Base-by-base conservation (phyloP, 2,888 invertebrate genomes). In the Limnephilus auricula region DNA sequence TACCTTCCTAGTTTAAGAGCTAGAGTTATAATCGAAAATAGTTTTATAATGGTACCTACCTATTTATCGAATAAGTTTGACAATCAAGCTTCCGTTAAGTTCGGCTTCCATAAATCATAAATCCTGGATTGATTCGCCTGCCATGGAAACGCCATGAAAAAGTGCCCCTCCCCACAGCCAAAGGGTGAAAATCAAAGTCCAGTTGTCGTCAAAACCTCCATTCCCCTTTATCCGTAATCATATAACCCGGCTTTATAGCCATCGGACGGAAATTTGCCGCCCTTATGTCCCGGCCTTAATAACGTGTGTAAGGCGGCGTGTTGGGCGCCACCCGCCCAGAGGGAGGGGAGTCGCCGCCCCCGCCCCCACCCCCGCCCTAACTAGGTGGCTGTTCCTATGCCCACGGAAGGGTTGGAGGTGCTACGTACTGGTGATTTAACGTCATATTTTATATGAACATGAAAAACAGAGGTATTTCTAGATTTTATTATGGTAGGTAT, bases 171-270 rank as follows among this genome's bases (percentile, higher is more conserved):
- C 86, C 32, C 65, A 18, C n/a, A 50, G 31, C 32, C 31, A 92
- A 92, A 92, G 92, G 92, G 90, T 91, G 90, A 90, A 93, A 93
- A 93, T 93, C 92, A 92, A 92, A 93, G 91, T 92, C 91, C 89
- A 86, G 90, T 91, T 91, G 89, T 86, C 85, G 89, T 85, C 90
- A 86, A 90, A 90, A 90, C 92, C 90, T 91, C 89, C 91, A 86
- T 84, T 90, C 92, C 93, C 92, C 92, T 93, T 92, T 84, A 91
- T 90, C 84, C 93, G 90, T 93, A 93, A 93, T 93, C 93, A 93
- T 93, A 93, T 92, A 93, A 92, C 92, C 91, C 92, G 92, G 91
- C 92, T 93, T 93, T 93, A 93, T 93, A 92, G 91, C 93, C 92
- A 91, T 92, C 92, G 93, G 93, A 91, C 93, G 93, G 92, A 92